A percentile compares a stretch with the other conserved stretches of the same genome.
These are phyloP conservation scores for Pristiophorus japonicus DNA, from an alignment of 2,113 vertebrate species.

Conservation along the genomic window DNA sequence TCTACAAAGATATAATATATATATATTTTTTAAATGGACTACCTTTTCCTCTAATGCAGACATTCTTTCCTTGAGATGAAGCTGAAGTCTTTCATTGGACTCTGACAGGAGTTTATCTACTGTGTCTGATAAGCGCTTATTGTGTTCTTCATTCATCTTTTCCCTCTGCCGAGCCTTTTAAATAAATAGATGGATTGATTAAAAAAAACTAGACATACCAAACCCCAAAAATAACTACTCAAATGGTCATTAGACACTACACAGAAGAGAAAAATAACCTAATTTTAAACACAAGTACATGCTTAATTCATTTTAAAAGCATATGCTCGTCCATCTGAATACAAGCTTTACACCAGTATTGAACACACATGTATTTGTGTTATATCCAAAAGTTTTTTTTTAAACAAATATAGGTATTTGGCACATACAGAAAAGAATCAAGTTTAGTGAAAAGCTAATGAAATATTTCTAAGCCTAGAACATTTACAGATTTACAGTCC, in stretches of 20 bases:
- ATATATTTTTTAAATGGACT: constrained; percentile 34
- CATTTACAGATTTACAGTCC: not conserved
- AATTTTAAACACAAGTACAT: not conserved
- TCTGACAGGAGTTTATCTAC: constrained; percentile 94
- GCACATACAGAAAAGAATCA: constrained; percentile 34
- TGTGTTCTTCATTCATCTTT: constrained; percentile 98
- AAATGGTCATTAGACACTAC: not conserved
- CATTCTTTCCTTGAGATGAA: constrained; percentile 96
- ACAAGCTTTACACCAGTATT: not conserved
- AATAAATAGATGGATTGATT: not conserved
- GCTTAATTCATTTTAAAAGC: not conserved
- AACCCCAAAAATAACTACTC: not conserved
- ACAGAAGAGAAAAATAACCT: not conserved
- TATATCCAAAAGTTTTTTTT: not conserved
- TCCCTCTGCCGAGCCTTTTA: constrained; percentile 85
- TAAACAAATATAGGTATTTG: not conserved
- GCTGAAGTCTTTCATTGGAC: constrained; percentile 92
- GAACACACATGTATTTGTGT: not conserved
- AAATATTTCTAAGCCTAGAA: not conserved
- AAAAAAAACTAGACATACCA: not conserved
- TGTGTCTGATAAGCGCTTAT: constrained; percentile 89
- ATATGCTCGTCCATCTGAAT: no score
- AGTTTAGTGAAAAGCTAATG: not conserved
- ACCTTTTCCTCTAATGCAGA: constrained; percentile 95
- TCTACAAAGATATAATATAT: not conserved